Evolutionary conservation across 2,113 vertebrate genomes (phyloP).

Genomic region (Theristicus caerulescens): DNA sequence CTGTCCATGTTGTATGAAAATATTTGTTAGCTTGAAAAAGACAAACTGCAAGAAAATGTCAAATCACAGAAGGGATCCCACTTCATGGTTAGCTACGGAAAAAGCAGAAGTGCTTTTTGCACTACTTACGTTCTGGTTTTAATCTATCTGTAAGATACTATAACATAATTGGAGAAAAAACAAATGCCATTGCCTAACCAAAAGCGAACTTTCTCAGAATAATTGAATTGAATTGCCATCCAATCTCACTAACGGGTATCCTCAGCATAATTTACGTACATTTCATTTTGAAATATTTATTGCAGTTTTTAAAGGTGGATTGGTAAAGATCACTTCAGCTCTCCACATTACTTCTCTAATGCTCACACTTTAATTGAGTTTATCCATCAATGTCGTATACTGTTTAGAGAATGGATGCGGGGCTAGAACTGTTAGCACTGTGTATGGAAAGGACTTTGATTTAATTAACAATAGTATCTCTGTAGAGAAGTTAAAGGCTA

Average conservation of each 20-base stretch:
- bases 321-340: slow-evolving; percentile 66
- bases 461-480: slow-evolving; percentile 71
- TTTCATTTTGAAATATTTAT: slow-evolving; percentile 70
- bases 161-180: slow-evolving; percentile 10
- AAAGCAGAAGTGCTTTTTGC: background rate
- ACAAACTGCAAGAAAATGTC: background rate
- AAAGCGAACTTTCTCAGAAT: slow-evolving; percentile 45
- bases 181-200: background rate
- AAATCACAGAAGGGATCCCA: background rate
- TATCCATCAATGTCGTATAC: slow-evolving; percentile 74
- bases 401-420: slow-evolving; percentile 62
- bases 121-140: background rate
- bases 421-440: slow-evolving; percentile 32
- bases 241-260: slow-evolving; percentile 21
- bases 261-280: slow-evolving; percentile 65
- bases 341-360: slow-evolving; percentile 66
- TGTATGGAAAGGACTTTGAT: slow-evolving; percentile 56
- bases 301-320: slow-evolving; percentile 69
- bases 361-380: slow-evolving; percentile 71
- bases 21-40: background rate
- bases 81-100: background rate
- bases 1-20: background rate
- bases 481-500: slow-evolving; percentile 52
- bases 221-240: slow-evolving; percentile 55
- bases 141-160: background rate